Percentiles rank a stretch among this genome's conserved stretches.
Evolutionary conservation across 2,888 invertebrate species (phyloP).

Genomic region (Drosophila mercatorum): DNA sequence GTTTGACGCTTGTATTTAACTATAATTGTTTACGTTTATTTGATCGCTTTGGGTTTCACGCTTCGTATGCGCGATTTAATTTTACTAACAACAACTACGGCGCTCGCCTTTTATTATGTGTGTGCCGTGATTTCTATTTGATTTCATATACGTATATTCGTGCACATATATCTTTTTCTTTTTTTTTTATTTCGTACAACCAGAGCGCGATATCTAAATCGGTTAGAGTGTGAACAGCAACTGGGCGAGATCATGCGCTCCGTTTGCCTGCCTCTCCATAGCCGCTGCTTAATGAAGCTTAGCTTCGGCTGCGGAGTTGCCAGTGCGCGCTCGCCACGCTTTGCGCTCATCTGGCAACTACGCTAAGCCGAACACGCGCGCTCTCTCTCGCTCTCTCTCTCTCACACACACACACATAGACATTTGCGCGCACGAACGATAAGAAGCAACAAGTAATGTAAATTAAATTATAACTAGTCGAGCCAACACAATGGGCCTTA

Average conservation of each 20-base stretch:
- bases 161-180: not conserved
- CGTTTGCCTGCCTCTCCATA: constrained; percentile 47
- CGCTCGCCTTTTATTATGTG: constrained; percentile 44
- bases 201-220: constrained; percentile 74
- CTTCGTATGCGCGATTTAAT: constrained; percentile 72
- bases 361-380: constrained; percentile 23
- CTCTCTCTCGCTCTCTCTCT: not conserved
- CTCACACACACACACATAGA: constrained; percentile 10
- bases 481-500: constrained; percentile 65
- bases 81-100: constrained; percentile 21
- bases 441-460: constrained; percentile 52
- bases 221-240: constrained; percentile 74
- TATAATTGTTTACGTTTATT: constrained; percentile 69
- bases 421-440: constrained; percentile 30
- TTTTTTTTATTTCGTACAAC: constrained; percentile 27
- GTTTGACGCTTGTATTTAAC: constrained; percentile 48
- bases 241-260: constrained; percentile 63
- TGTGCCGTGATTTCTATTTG: constrained; percentile 24
- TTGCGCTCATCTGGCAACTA: constrained; percentile 55
- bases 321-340: constrained; percentile 47
- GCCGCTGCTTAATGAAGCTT: constrained; percentile 72
- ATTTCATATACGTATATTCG: constrained; percentile 17
- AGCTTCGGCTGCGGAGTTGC: constrained; percentile 68
- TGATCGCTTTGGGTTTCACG: constrained; percentile 63
- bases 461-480: constrained; percentile 73